These are phyloP conservation scores for Pogonus chalceus DNA, from an alignment of 1,140 invertebrate genomes.

Conservation along the genomic window DNA sequence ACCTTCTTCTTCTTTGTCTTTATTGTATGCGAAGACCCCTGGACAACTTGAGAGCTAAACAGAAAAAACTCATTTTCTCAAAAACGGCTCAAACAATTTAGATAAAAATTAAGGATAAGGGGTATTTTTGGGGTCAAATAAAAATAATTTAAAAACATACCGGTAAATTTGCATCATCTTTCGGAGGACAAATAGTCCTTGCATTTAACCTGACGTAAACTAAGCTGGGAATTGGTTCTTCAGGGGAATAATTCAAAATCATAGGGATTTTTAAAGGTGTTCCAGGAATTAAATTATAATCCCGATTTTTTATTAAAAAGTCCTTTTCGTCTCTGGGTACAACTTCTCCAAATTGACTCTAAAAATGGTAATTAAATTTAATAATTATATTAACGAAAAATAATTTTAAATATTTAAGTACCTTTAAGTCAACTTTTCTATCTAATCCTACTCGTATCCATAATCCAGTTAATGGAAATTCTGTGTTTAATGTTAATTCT, in stretches of 20 bases:
- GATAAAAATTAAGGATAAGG: too few relatives aligned
- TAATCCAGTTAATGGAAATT: not conserved
- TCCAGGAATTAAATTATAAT: not conserved
- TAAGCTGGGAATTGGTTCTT: constrained; percentile 4
- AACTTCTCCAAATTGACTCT: constrained; percentile 12
- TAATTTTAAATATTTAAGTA: not conserved
- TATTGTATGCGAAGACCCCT: constrained; percentile 35
- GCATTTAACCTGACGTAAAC: constrained; percentile 5
- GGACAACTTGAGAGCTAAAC: constrained; percentile 32
- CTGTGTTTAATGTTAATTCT: not conserved
- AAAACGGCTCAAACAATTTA: too few relatives aligned
- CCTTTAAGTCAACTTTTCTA: not conserved
- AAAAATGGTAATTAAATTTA: not conserved
- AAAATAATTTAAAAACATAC: too few relatives aligned
- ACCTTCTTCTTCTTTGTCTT: constrained; percentile 24
- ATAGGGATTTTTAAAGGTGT: constrained; percentile 9
- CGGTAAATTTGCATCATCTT: too few relatives aligned
- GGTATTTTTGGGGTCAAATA: too few relatives aligned
- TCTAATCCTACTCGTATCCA: not conserved
- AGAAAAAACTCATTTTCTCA: too few relatives aligned
- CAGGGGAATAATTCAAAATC: not conserved
- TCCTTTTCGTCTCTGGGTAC: constrained; percentile 7
- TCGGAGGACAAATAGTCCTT: constrained; percentile 9
- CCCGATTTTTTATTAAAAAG: constrained; percentile 9
- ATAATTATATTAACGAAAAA: not conserved